Conservation (phyloP, 30 jellyfish, hydroid and myxozoan species). For the Chironex yamaguchii region DNA sequence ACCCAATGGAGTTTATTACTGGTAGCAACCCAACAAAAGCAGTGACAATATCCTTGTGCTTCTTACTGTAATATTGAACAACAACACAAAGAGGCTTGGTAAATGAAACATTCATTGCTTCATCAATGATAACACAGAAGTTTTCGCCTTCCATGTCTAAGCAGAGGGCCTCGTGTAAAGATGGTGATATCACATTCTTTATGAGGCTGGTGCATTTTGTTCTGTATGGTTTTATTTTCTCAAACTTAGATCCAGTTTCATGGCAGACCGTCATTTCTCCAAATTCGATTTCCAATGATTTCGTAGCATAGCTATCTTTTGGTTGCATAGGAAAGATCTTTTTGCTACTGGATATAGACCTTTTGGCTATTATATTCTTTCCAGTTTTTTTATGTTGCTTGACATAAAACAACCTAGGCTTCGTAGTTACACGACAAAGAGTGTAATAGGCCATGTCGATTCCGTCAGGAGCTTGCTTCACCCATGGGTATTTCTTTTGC, state of each 20-base stretch:
- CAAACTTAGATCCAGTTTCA: not conserved
- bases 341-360: no score
- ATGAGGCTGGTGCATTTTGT: constrained; percentile 57
- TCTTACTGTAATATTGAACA: constrained; percentile 40
- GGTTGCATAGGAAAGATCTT: no score
- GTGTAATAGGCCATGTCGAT: no score
- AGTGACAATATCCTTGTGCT: constrained; percentile 25
- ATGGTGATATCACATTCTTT: constrained; percentile 50
- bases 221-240: constrained; percentile 38
- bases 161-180: constrained; percentile 30
- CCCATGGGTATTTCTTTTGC: no score
- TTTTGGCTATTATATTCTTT: no score
- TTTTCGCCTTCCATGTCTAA: constrained; percentile 38
- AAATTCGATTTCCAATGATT: no score
- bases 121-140: constrained; percentile 41
- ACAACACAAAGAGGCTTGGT: constrained; percentile 33
- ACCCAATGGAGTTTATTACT: constrained; percentile 15
- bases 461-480: no score
- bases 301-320: no score
- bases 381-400: no score
- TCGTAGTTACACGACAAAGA: no score
- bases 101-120: constrained; percentile 12
- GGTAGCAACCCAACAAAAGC: constrained; percentile 24
- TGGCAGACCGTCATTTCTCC: no score
- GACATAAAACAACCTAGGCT: no score